Base-by-base conservation (phyloP, 2,797 vertebrate species). In the Fratercula arctica region DNA sequence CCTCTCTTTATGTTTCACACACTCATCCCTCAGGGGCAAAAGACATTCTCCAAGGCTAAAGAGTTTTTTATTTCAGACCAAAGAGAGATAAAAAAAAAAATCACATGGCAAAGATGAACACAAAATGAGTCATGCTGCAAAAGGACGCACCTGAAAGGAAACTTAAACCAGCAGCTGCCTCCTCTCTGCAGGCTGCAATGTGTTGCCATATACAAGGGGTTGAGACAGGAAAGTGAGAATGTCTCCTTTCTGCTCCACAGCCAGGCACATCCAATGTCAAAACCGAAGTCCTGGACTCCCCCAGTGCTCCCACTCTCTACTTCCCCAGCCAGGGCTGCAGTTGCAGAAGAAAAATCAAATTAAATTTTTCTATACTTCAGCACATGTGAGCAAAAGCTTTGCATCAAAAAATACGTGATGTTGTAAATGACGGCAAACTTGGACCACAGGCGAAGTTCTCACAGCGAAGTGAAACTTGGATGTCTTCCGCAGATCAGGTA, bases 401-500 rank as follows among this genome's bases (percentile, higher is more conserved):
- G 31, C 13, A 8, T 35, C 24, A 73, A 82, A 94, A 48, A 85
- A 45, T 13, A 41, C 0, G 0, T 5, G 11, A 19, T 29, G 88
- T 43, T 53, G 56, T 46, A 53, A 78, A 45, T 64, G 59, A 70
- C 0, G 2, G 35, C 74, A 85, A 77, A 66, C 64, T 90, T 26
- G 4, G 86, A 70, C 68, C 93, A 66, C 75, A 77, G 59, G 41
- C n/a, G 35, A 68, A 84, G 75, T 29, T 61, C 75, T 64, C 78
- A 77, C 41, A 77, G 68, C 8, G 84, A 96, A 94, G 68, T 93
- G 92, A 95, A 96, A 95, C 95, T 85, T 13, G 3, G 26, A 19
- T 43, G 63, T 80, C 90, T 77, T 85, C 64, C 35, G 11, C 41
- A 90, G 45, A 39, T 72, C 3, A 12, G 60, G 31, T 33, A 64